phyloP scores from a whole-genome alignment of 1,140 invertebrate species.

The Cydia amplana region DNA sequence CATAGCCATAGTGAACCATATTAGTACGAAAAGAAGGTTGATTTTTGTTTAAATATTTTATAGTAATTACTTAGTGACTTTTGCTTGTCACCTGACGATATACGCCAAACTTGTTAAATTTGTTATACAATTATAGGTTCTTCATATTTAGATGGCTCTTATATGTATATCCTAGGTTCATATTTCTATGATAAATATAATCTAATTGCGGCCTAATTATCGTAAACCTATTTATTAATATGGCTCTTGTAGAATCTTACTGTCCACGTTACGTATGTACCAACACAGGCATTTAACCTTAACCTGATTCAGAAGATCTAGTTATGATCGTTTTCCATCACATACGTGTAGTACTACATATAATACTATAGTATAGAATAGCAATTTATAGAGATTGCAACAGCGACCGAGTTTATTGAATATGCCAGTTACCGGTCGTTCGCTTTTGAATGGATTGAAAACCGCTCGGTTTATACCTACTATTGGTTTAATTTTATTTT shows the following conservation, averaged over 20 bases:
- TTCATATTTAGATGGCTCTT: no score
- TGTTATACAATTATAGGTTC: no score
- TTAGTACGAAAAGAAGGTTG: no score
- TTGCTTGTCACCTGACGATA: no score
- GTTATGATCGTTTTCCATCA: conserved; percentile 2
- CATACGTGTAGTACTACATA: not conserved
- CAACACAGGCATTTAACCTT: not conserved
- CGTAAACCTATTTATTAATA: no score
- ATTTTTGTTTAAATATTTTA: no score
- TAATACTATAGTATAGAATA: conserved; percentile 3
- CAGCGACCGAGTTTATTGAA: conserved; percentile 11
- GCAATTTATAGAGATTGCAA: not conserved
- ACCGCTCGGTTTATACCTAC: not conserved
- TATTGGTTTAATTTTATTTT: not conserved
- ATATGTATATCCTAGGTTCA: no score
- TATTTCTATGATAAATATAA: no score
- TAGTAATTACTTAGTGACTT: no score
- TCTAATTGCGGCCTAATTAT: no score
- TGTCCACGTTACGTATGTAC: not conserved
- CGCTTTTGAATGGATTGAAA: conserved; percentile 16
- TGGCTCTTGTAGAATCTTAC: not conserved
- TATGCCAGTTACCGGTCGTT: conserved; percentile 9
- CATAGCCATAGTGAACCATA: no score
- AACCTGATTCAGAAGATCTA: not conserved
- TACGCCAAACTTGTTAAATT: no score